Evolutionary conservation across 2,888 invertebrate genomes (phyloP).

Genomic region (Drosophila borealis): DNA sequence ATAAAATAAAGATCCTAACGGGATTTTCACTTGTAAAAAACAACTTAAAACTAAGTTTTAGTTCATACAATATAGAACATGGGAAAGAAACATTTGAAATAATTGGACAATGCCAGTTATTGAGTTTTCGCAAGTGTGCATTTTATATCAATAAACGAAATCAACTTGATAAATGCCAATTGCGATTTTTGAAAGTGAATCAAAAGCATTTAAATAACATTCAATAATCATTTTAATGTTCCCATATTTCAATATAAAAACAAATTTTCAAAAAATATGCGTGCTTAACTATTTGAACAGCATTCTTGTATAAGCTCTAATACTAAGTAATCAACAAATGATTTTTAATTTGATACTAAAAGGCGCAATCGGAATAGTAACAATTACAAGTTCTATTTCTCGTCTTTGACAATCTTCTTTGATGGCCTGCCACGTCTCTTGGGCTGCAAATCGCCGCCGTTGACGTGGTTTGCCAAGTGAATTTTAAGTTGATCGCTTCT

Average conservation of each 20-base stretch:
- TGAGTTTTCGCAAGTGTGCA: too few relatives aligned
- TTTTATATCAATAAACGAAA: too few relatives aligned
- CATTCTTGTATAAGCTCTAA: background rate
- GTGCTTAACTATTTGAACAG: background rate
- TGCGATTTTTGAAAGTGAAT: background rate
- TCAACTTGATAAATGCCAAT: too few relatives aligned
- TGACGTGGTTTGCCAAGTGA: slow-evolving; percentile 9
- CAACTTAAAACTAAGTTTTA: too few relatives aligned
- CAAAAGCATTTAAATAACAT: background rate
- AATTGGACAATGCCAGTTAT: too few relatives aligned
- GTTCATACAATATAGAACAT: too few relatives aligned
- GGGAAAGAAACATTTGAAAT: too few relatives aligned
- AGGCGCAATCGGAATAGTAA: background rate
- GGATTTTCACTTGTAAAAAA: too few relatives aligned
- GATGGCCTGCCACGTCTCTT: background rate
- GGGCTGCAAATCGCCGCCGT: background rate
- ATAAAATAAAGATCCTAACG: too few relatives aligned
- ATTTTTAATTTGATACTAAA: background rate
- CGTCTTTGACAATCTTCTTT: background rate
- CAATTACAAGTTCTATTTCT: background rate
- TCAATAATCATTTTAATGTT: background rate
- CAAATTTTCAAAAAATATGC: background rate
- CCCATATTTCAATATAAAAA: background rate
- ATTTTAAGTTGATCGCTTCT: slow-evolving; percentile 18
- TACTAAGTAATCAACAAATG: background rate